Percentiles rank a stretch among this genome's conserved stretches.
These are phyloP conservation scores for Perdita meconis DNA, from an alignment of 2,888 invertebrate genomes.

Conservation along the genomic window DNA sequence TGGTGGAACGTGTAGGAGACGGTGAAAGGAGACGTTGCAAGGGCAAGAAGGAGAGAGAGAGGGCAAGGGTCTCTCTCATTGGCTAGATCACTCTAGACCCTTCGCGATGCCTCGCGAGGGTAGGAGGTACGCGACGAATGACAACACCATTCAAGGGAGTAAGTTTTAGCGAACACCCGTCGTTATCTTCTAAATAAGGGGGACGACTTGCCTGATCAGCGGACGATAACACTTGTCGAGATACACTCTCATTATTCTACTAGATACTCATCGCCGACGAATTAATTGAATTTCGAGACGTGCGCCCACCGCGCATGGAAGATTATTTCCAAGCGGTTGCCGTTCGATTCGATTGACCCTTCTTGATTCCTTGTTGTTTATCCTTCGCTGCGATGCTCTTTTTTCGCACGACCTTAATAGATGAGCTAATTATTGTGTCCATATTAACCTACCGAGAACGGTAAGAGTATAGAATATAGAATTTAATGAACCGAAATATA, in stretches of 20 bases:
- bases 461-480: too few relatives aligned
- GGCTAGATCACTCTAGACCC: slow-evolving; percentile 66
- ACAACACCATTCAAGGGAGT: slow-evolving; percentile 71
- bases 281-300: slow-evolving; percentile 76
- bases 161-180: slow-evolving; percentile 71
- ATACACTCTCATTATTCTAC: slow-evolving; percentile 73
- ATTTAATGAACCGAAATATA: too few relatives aligned
- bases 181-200: slow-evolving; percentile 74
- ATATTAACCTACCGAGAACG: too few relatives aligned
- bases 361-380: slow-evolving; percentile 14
- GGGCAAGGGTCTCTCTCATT: slow-evolving; percentile 59
- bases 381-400: too few relatives aligned
- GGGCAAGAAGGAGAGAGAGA: not conserved
- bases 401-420: too few relatives aligned
- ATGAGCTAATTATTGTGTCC: too few relatives aligned
- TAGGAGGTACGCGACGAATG: slow-evolving; percentile 69
- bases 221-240: slow-evolving; percentile 73
- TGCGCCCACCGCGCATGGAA: slow-evolving; percentile 52
- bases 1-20: slow-evolving; percentile 14
- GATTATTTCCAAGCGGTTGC: slow-evolving; percentile 25
- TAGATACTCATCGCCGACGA: slow-evolving; percentile 72
- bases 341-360: slow-evolving; percentile 18
- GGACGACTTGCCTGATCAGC: slow-evolving; percentile 62
- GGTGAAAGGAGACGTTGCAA: slow-evolving; percentile 25
- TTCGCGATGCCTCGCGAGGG: slow-evolving; percentile 42